Conservation (phyloP, 2,888 invertebrate genomes). For the Ennomos fuscantarius region DNA sequence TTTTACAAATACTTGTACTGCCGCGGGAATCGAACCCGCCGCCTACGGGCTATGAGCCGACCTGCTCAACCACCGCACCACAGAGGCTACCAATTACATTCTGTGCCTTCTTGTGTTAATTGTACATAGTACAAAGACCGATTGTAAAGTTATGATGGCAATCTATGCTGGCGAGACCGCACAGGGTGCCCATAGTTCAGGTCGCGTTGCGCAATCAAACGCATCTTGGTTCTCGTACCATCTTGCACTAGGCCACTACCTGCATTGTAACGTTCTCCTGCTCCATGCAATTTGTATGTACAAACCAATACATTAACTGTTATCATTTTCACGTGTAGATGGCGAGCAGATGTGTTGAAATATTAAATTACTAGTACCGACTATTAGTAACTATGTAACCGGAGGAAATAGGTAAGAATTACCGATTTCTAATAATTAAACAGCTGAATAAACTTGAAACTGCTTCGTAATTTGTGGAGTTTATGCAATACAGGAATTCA, state of each 20-base stretch:
- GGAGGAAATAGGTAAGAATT: conserved; percentile 19
- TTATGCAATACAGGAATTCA: conserved; percentile 20
- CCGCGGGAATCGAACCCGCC: too few species aligned
- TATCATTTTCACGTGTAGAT: conserved; percentile 42
- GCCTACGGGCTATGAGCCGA: too few species aligned
- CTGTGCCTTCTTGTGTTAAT: not conserved
- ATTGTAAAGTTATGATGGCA: conserved; percentile 29
- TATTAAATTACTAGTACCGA: conserved; percentile 16
- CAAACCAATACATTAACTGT: conserved; percentile 36
- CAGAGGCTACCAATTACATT: not conserved
- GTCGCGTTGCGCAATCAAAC: conserved; percentile 46
- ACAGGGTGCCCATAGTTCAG: conserved; percentile 20
- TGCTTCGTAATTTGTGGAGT: conserved; percentile 1
- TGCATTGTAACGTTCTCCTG: conserved; percentile 22
- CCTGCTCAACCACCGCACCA: too few species aligned
- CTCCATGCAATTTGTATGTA: conserved; percentile 42
- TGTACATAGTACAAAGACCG: conserved; percentile 3
- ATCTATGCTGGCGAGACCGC: conserved; percentile 24
- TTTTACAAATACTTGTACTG: too few species aligned
- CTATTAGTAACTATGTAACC: conserved; percentile 15
- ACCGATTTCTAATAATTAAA: conserved; percentile 26
- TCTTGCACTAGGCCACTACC: conserved; percentile 35
- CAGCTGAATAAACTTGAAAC: conserved; percentile 25
- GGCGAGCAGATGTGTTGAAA: conserved; percentile 18
- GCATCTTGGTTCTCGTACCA: conserved; percentile 42